Percentiles rank a stretch among this genome's conserved stretches.
phyloP scores from a whole-genome alignment of 2,797 vertebrate genomes.

The Pangasius sanitwongsei region DNA sequence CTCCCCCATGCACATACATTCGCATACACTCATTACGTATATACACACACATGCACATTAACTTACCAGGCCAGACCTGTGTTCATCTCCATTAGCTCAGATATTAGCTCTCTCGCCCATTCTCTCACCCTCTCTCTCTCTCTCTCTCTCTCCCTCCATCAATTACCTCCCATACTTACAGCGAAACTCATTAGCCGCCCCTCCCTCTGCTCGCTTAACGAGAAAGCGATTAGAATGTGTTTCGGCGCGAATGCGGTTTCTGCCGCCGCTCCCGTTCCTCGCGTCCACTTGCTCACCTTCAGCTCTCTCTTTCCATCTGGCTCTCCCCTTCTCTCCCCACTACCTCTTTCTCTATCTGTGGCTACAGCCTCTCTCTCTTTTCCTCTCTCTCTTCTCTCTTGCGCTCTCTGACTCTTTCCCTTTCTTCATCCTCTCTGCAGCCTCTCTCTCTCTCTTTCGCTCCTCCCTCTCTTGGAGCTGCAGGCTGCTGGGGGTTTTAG shows the following conservation, averaged over 20 bases:
- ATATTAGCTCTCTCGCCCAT: conserved; percentile 62
- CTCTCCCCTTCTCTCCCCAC: conserved; percentile 72
- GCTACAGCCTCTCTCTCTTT: conserved; percentile 77
- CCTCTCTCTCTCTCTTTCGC: conserved; percentile 70
- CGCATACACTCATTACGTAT: conserved; percentile 47
- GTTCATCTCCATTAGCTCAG: conserved; percentile 63
- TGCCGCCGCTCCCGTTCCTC: conserved; percentile 62
- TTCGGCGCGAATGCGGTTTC: conserved; percentile 65
- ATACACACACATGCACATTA: conserved; percentile 52
- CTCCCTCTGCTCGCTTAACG: conserved; percentile 73
- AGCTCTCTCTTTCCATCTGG: conserved; percentile 72
- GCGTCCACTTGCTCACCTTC: conserved; percentile 76
- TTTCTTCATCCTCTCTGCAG: conserved; percentile 66
- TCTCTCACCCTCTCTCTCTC: conserved; percentile 53
- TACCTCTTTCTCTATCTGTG: conserved; percentile 75
- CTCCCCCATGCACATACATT: conserved; percentile 55
- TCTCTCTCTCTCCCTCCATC: conserved; percentile 63
- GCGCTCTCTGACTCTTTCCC: conserved; percentile 62
- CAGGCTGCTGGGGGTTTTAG: conserved; percentile 83
- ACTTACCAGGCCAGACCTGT: conserved; percentile 70
- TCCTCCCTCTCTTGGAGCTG: conserved; percentile 84
- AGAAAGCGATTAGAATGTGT: conserved; percentile 78
- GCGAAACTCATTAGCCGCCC: conserved; percentile 73
- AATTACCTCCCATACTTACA: conserved; percentile 73
- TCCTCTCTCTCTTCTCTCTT: conserved; percentile 57